A percentile compares a stretch with the other conserved stretches of the same genome.
Evolutionary conservation across 2,113 vertebrate species (phyloP).

Genomic region (Lepidothrix coronata): DNA sequence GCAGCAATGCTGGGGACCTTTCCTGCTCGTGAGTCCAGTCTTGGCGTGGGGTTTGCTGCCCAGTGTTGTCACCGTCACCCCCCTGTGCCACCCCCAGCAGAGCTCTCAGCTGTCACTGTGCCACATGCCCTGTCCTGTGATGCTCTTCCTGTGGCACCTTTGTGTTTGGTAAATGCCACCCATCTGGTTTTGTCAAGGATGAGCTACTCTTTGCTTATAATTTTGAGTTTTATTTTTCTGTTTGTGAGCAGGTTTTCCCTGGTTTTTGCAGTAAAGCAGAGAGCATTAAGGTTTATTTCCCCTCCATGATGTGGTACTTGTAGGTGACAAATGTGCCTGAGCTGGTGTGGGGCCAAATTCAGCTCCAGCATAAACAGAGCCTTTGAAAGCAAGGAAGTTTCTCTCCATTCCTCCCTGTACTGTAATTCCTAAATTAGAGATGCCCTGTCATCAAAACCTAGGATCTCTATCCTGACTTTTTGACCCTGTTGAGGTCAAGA

Average conservation of each 20-base stretch:
- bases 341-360: not conserved
- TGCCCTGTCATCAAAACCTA: not conserved
- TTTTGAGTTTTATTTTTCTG: not conserved
- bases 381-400: not conserved
- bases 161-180: not conserved
- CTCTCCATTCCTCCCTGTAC: not conserved
- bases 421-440: not conserved
- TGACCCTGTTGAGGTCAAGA: accelerated
- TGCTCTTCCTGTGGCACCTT: not conserved
- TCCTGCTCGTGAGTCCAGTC: not conserved
- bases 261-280: not conserved
- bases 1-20: not conserved
- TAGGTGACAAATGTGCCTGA: not conserved
- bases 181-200: not conserved
- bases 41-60: not conserved
- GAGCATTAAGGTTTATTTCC: not conserved
- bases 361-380: not conserved
- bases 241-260: not conserved
- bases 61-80: not conserved
- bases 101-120: accelerated
- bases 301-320: not conserved
- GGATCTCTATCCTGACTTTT: not conserved
- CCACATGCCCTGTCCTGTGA: accelerated
- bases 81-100: not conserved
- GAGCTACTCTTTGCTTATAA: accelerated